phyloP scores from a whole-genome alignment of 2,797 vertebrate species.

The Cyprinodon diabolis region DNA sequence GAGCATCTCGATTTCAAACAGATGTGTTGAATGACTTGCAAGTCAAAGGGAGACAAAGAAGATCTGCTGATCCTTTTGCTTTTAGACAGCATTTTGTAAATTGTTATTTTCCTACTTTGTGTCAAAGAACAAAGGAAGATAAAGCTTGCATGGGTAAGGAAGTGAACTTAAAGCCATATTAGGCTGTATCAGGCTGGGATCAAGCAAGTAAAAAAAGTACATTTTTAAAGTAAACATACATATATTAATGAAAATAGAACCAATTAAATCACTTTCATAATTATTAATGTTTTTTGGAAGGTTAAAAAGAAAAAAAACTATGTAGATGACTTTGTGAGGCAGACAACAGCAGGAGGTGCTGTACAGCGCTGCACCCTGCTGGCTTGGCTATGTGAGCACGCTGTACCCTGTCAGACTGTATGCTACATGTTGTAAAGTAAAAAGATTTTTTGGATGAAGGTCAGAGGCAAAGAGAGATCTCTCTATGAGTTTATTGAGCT shows the following conservation, averaged over 20 bases:
- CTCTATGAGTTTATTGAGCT: background rate
- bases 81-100: conserved; percentile 12
- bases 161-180: background rate
- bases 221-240: no score
- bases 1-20: conserved; percentile 35
- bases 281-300: background rate
- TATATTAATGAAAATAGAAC: background rate
- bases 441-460: conserved; percentile 8
- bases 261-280: background rate
- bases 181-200: background rate
- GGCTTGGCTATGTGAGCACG: conserved; percentile 13
- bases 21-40: conserved; percentile 14
- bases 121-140: background rate
- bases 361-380: conserved; percentile 61
- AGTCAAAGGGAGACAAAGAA: background rate
- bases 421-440: background rate
- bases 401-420: background rate
- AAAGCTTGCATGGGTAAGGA: background rate
- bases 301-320: background rate
- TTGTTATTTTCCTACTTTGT: conserved; percentile 6
- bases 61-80: background rate
- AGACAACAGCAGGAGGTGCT: background rate
- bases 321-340: background rate
- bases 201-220: background rate
- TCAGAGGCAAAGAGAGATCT: background rate